phyloP scores from a whole-genome alignment of 2,888 invertebrate species.

The Ferrisia virgata region DNA sequence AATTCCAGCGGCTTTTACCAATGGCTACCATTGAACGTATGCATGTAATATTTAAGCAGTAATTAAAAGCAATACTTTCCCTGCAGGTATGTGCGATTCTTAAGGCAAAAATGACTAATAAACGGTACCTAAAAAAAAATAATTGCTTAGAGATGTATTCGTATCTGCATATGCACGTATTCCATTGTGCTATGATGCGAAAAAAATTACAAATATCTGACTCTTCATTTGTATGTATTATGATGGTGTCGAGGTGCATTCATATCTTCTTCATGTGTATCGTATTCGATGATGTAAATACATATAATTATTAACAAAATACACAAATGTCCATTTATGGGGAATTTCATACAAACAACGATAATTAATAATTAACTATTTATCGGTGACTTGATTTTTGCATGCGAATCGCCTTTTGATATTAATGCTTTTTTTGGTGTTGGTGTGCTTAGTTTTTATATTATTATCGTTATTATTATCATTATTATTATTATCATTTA shows the following conservation, averaged over 20 bases:
- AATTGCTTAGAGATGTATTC: background rate
- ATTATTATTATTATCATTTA: background rate
- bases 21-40: conserved; percentile 86
- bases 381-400: conserved; percentile 8
- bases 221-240: background rate
- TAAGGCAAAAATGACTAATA: background rate
- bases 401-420: conserved; percentile 12
- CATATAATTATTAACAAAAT: too few relatives aligned
- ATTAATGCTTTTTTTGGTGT: conserved; percentile 6
- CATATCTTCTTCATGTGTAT: background rate
- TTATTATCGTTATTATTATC: too few relatives aligned
- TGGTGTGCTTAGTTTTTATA: background rate
- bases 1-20: conserved; percentile 98
- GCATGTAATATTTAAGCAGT: conserved; percentile 48
- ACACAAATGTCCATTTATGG: background rate
- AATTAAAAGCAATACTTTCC: conserved; percentile 41
- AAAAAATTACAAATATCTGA: background rate
- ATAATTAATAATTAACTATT: background rate
- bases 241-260: background rate
- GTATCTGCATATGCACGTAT: background rate
- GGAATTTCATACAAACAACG: background rate
- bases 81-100: conserved; percentile 35
- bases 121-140: background rate
- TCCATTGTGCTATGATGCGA: background rate
- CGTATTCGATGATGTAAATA: background rate